Percentiles rank a stretch among this genome's conserved stretches.
Conservation (phyloP, 2,888 invertebrate genomes). For the Toxonevra muliebris region DNA sequence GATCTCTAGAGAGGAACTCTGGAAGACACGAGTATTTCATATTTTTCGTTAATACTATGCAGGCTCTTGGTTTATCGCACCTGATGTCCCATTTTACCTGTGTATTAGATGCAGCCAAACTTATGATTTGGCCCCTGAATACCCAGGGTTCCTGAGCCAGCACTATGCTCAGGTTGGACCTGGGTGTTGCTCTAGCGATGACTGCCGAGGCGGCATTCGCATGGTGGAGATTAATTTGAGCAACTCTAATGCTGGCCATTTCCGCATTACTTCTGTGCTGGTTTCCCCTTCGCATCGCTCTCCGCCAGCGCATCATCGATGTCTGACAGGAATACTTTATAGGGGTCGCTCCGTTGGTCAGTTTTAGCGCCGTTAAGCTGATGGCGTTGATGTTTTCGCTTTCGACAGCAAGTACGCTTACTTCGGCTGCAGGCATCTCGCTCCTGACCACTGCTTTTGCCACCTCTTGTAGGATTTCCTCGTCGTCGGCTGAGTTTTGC, state of each 20-base stretch:
- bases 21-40: no score
- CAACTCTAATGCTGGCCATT: neutral
- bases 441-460: neutral
- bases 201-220: neutral
- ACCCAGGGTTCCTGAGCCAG: neutral
- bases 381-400: neutral
- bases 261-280: no score
- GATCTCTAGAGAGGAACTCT: no score
- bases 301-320: no score
- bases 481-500: neutral
- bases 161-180: neutral
- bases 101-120: neutral
- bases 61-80: no score
- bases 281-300: no score
- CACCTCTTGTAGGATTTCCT: neutral
- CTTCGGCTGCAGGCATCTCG: conserved; percentile 2
- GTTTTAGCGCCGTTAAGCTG: no score
- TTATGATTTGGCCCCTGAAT: neutral
- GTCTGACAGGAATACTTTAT: no score
- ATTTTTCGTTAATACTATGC: no score
- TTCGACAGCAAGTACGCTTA: neutral
- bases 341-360: no score
- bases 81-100: no score
- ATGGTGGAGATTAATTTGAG: neutral
- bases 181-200: neutral